Conservation (phyloP, 2,888 invertebrate species). For the Tortrix viridana region DNA sequence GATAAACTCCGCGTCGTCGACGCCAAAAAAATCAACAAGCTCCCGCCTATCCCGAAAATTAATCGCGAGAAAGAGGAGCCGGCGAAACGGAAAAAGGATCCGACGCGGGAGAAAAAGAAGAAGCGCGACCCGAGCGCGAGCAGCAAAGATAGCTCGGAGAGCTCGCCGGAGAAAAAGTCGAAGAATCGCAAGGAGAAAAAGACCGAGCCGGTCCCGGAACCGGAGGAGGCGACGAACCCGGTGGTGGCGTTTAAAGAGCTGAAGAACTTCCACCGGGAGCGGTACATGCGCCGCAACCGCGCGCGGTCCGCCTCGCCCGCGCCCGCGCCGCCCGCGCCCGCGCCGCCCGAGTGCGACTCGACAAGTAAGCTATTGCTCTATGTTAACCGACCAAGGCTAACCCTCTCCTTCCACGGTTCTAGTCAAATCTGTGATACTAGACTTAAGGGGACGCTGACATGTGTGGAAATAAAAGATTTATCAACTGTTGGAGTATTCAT, state of each 20-base stretch:
- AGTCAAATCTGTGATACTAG: slow-evolving; percentile 66
- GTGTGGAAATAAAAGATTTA: slow-evolving; percentile 78
- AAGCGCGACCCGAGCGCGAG: slow-evolving; percentile 42
- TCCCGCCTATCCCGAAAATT: slow-evolving; percentile 76
- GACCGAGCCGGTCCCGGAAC: slow-evolving; percentile 42
- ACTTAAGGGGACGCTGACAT: slow-evolving; percentile 59
- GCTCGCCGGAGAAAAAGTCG: slow-evolving; percentile 57
- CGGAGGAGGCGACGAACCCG: slow-evolving; percentile 49
- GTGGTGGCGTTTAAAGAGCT: slow-evolving; percentile 82
- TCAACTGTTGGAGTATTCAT: slow-evolving; percentile 77
- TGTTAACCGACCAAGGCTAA: slow-evolving; percentile 55
- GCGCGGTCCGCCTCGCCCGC: slow-evolving; percentile 85
- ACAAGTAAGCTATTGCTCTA: slow-evolving; percentile 80
- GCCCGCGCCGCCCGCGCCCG: slow-evolving; percentile 41
- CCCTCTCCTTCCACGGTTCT: slow-evolving; percentile 13
- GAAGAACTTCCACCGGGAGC: slow-evolving; percentile 83
- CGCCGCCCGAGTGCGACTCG: slow-evolving; percentile 49
- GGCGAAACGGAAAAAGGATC: slow-evolving; percentile 53
- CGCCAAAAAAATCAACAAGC: slow-evolving; percentile 64
- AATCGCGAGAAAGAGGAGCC: slow-evolving; percentile 49
- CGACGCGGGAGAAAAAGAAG: slow-evolving; percentile 48
- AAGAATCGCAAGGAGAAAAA: slow-evolving; percentile 48
- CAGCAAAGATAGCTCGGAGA: slow-evolving; percentile 45
- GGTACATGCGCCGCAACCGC: slow-evolving; percentile 87
- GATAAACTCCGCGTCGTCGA: slow-evolving; percentile 57